Evolutionary conservation across 2,797 vertebrate genomes (phyloP).

Genomic region (Euphonia xanthogaster): DNA sequence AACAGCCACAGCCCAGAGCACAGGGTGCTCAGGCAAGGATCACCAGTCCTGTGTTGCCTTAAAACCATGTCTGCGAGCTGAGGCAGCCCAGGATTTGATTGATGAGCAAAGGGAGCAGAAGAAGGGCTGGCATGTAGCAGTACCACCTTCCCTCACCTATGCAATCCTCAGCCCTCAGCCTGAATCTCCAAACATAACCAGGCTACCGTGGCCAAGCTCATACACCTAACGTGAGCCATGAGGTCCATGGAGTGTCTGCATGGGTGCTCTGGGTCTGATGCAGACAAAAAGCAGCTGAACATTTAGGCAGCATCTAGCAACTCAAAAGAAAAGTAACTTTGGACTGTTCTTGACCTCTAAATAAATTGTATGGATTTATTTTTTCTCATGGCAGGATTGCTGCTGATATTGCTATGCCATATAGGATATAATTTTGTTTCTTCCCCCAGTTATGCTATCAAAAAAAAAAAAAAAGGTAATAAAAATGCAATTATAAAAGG

Average conservation of each 20-base stretch:
- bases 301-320: background rate
- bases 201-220: background rate
- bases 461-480: background rate
- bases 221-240: accelerated
- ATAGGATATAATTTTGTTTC: background rate
- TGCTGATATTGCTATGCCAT: background rate
- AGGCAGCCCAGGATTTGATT: background rate
- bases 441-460: background rate
- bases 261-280: background rate
- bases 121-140: background rate
- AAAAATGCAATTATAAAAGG: background rate
- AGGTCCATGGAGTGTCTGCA: background rate
- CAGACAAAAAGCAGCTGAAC: background rate
- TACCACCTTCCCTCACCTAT: background rate
- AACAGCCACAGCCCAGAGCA: background rate
- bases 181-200: background rate
- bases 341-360: background rate
- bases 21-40: background rate
- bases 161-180: background rate
- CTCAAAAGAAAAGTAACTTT: background rate
- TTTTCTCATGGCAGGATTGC: background rate
- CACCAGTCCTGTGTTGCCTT: background rate
- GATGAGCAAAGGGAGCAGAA: background rate
- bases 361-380: background rate
- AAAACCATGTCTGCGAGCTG: background rate